Evolutionary conservation across 2,888 invertebrate genomes (phyloP).

Genomic region (Brenthis ino): DNA sequence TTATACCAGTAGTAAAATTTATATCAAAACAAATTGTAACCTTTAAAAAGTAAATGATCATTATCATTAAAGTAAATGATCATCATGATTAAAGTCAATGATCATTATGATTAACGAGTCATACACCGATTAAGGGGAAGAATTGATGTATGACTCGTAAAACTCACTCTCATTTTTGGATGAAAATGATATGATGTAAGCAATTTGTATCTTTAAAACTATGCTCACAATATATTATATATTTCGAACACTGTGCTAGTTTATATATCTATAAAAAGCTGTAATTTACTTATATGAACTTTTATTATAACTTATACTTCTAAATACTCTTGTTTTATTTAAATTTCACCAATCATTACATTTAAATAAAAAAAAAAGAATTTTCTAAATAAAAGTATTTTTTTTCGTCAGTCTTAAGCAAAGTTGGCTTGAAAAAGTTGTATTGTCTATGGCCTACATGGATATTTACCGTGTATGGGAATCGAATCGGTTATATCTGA

Average conservation of each 20-base stretch:
- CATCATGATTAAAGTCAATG: constrained; percentile 44
- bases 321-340: constrained; percentile 65
- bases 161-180: constrained; percentile 48
- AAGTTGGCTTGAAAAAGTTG: too few species aligned
- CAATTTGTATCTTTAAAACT: constrained; percentile 62
- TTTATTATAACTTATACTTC: constrained; percentile 83
- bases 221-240: constrained; percentile 76
- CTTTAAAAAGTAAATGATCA: constrained; percentile 42
- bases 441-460: too few species aligned
- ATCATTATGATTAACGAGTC: constrained; percentile 55
- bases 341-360: neutral
- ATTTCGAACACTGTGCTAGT: constrained; percentile 78
- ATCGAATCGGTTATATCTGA: too few species aligned
- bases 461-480: too few species aligned
- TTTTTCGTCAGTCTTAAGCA: too few species aligned
- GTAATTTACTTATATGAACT: constrained; percentile 79
- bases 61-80: constrained; percentile 44
- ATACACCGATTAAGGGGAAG: constrained; percentile 79
- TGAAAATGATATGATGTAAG: constrained; percentile 58
- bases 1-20: constrained; percentile 43
- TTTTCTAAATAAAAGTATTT: neutral
- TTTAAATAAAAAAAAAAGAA: neutral
- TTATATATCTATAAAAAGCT: constrained; percentile 74
- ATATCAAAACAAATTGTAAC: constrained; percentile 42
- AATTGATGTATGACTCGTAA: constrained; percentile 67